These are phyloP conservation scores for Acrobasis suavella DNA, from an alignment of 2,888 invertebrate species.

Conservation along the genomic window DNA sequence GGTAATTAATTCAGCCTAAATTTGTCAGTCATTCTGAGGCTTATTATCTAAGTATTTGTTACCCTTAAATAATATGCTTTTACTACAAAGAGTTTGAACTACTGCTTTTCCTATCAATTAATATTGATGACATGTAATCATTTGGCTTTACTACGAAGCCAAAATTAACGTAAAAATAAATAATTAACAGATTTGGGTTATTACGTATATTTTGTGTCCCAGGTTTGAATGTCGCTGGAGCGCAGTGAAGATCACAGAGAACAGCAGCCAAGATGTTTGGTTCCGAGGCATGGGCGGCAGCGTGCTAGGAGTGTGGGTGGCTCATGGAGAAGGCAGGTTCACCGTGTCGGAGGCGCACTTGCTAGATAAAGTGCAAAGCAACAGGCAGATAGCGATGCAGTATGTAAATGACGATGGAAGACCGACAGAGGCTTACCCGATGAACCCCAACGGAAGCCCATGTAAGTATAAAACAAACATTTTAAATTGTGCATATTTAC, in stretches of 20 bases:
- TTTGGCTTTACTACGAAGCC: too few relatives aligned
- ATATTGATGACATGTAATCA: too few relatives aligned
- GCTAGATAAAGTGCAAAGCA: slow-evolving; percentile 72
- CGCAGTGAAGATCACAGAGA: slow-evolving; percentile 87
- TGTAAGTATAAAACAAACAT: slow-evolving; percentile 63
- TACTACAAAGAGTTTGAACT: too few relatives aligned
- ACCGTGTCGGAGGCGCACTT: slow-evolving; percentile 78
- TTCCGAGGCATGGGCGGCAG: slow-evolving; percentile 93
- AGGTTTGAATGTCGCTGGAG: slow-evolving; percentile 88
- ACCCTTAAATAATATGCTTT: too few relatives aligned
- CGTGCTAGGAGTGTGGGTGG: slow-evolving; percentile 97
- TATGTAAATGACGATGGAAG: slow-evolving; percentile 91
- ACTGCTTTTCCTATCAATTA: too few relatives aligned
- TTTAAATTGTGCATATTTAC: too few relatives aligned
- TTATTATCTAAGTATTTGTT: too few relatives aligned
- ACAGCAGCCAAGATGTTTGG: slow-evolving; percentile 89
- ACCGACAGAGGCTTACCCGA: slow-evolving; percentile 92
- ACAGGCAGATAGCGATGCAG: slow-evolving; percentile 88
- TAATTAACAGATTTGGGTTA: too few relatives aligned
- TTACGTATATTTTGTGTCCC: not conserved
- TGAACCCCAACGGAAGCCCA: slow-evolving; percentile 96
- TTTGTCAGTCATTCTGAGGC: too few relatives aligned
- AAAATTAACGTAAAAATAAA: too few relatives aligned
- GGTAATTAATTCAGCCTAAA: slow-evolving; percentile 79
- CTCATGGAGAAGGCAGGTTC: slow-evolving; percentile 97